Evolutionary conservation across 2,888 invertebrate species (phyloP).

Genomic region (Andrena flavipes): DNA sequence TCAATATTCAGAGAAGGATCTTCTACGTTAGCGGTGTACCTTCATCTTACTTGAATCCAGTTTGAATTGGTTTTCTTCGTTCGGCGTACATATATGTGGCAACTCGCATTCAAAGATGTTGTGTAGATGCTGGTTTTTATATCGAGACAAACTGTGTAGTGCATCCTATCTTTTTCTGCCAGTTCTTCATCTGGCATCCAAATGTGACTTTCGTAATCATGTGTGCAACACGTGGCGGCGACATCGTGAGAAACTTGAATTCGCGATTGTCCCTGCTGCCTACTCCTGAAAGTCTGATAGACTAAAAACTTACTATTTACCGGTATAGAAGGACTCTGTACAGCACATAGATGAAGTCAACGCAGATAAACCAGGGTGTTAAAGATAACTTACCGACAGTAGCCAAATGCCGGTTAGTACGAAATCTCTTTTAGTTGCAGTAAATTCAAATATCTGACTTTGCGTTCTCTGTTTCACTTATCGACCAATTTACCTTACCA

Average conservation of each 20-base stretch:
- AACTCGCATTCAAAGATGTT: too few relatives aligned
- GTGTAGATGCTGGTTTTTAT: neutral
- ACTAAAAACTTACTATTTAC: neutral
- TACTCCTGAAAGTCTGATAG: neutral
- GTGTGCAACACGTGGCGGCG: conserved; percentile 40
- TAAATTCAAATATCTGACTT: neutral
- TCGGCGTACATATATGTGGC: too few relatives aligned
- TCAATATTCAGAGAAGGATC: too few relatives aligned
- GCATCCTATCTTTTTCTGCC: conserved; percentile 11
- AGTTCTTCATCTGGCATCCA: conserved; percentile 30
- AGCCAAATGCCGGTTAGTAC: neutral
- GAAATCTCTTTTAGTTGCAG: neutral
- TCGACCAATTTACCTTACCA: neutral
- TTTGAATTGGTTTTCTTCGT: too few relatives aligned
- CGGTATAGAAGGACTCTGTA: conserved; percentile 31
- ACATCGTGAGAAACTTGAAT: conserved; percentile 52
- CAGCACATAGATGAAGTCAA: neutral
- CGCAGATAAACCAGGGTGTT: neutral
- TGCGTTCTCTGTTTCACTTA: neutral
- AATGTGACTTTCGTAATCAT: conserved; percentile 37
- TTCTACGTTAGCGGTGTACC: too few relatives aligned
- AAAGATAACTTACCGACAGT: conserved; percentile 16
- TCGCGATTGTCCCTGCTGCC: neutral
- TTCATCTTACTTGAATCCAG: too few relatives aligned
- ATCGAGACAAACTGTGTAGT: neutral